Evolutionary conservation across 2,888 invertebrate species (phyloP), one percentile per base, ranked within the genome.

Genomic region (Synanthedon formicaeformis): DNA sequence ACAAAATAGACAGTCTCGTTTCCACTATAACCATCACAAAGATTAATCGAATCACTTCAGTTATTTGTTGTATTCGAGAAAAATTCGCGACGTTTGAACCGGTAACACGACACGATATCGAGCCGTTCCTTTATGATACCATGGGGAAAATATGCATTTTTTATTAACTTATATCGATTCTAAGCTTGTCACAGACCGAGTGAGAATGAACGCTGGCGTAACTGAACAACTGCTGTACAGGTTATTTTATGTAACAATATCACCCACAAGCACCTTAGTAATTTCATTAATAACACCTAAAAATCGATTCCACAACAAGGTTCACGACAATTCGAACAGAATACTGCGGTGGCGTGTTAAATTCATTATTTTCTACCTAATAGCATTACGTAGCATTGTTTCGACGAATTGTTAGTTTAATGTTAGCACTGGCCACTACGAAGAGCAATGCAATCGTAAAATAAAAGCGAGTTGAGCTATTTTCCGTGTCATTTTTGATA

Each of bases 231-330:
- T 45, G 45, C 6, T 6, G 45, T 13, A 71, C 73, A 64, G 70
- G 71, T 75, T 76, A 68, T 62, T 65, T 63, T 70, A 69, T 64
- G 67, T 69, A 71, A 74, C 70, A 74, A 75, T 78, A 81, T 78
- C 77, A 83, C 77, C 78, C 74, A 71, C 78, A 69, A 82, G 76
- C 81, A 83, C 81, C 76, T 81, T 73, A 66, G 76, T 84, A 81
- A 85, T 85, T 85, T 85, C 82, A 85, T 83, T 86, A 85, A 86
- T 86, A 86, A 84, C 84, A 84, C 78, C 81, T 83, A 84, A 86
- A 86, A 85, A 86, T 86, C 86, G 86, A 86, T 86, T 71, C 71
- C 75, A 83, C 83, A 79, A 75, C 78, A 81, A 73, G 72, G 79
- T 77, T 77, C 79, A 78, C 78, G 80, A 80, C 81, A 80, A 82